These are phyloP conservation scores for Perca flavescens DNA, from an alignment of 2,113 vertebrate species.

Conservation along the genomic window DNA sequence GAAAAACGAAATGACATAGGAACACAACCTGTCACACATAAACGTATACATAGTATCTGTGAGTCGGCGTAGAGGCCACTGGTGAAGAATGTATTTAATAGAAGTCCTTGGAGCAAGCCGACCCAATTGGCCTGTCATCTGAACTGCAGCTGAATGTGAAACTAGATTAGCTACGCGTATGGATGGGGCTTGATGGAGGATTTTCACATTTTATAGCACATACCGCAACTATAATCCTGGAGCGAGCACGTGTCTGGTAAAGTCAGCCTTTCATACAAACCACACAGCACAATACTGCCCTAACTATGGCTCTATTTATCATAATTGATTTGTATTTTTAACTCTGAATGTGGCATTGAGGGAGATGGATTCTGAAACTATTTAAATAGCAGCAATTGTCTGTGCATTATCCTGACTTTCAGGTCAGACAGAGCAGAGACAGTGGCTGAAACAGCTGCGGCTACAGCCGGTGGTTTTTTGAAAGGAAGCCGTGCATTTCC, in stretches of 20 bases:
- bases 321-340: conserved; percentile 64
- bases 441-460: conserved; percentile 41
- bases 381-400: conserved; percentile 65
- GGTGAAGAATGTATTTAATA: conserved; percentile 33
- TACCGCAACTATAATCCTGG: conserved; percentile 25
- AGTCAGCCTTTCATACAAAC: conserved; percentile 43
- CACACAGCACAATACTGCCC: conserved; percentile 37
- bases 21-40: conserved; percentile 8
- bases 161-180: conserved; percentile 34
- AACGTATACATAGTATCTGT: conserved; percentile 4
- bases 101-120: conserved; percentile 29
- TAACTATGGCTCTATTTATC: conserved; percentile 47
- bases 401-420: conserved; percentile 52
- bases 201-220: conserved; percentile 15
- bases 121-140: conserved; percentile 24
- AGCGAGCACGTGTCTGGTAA: conserved; percentile 17
- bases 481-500: conserved; percentile 31
- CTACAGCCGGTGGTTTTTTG: conserved; percentile 21
- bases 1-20: background rate
- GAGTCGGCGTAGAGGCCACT: conserved; percentile 28
- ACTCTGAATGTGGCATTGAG: conserved; percentile 55
- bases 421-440: conserved; percentile 36
- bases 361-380: conserved; percentile 60
- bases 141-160: conserved; percentile 35
- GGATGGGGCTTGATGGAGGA: conserved; percentile 3